These are phyloP conservation scores for Climacteris rufus DNA, from an alignment of 2,113 vertebrate genomes.

Conservation along the genomic window DNA sequence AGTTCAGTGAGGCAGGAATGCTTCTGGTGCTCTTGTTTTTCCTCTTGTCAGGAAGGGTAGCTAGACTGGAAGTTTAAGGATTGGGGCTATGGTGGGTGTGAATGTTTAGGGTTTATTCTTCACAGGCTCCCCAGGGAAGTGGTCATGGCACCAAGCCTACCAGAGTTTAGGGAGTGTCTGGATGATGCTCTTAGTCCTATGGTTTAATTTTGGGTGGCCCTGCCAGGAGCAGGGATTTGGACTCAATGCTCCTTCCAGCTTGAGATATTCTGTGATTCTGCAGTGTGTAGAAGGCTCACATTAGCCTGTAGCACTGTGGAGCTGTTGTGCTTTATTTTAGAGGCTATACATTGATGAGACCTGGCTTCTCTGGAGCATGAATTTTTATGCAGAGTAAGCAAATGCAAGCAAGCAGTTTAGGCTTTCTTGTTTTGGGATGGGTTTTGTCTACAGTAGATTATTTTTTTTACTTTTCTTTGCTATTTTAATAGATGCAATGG, in stretches of 20 bases:
- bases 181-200: background rate
- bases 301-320: background rate
- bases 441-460: background rate
- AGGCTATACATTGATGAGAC: background rate
- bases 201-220: background rate
- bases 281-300: background rate
- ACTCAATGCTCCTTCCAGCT: background rate
- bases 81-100: background rate
- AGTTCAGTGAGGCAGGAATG: background rate
- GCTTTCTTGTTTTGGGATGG: background rate
- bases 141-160: background rate
- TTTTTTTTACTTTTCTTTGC: slow-evolving; percentile 24
- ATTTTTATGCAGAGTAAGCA: background rate
- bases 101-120: background rate
- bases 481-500: slow-evolving; percentile 83
- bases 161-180: background rate
- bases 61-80: background rate
- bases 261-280: background rate
- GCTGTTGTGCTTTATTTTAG: background rate
- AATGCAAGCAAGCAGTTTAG: background rate
- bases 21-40: background rate
- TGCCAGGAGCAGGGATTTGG: background rate
- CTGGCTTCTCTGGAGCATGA: background rate
- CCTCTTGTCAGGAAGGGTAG: background rate
- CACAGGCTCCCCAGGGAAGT: background rate